Evolutionary conservation across 2,888 invertebrate genomes (phyloP), one percentile per base, ranked within the genome.

Genomic region (Pyrrhosoma nymphula): DNA sequence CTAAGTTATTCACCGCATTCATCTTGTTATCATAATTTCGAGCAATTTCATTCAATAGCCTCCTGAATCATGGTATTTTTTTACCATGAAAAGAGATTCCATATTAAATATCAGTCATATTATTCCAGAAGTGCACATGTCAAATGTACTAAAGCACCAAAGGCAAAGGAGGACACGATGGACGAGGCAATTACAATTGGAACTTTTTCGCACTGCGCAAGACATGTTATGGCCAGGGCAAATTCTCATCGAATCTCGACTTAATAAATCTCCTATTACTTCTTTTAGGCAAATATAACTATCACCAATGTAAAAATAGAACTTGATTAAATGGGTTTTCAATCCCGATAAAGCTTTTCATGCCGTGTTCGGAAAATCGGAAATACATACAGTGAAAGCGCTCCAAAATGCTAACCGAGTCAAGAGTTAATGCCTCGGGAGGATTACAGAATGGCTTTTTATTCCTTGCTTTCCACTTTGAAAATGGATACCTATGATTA

Each of bases 401-500:
- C 35, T 82, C 35, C 16, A 82, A 82, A 30, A 82, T 16, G n/a
- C 69, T 10, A 20, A 35, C 30, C 82, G 35, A 69, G 12, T 20
- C 60, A 60, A 82, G 82, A 82, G 82, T 16, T 18, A 35, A 82
- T 35, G 82, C 82, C 35, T 82, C 82, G 82, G 82, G 82, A 82
- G 82, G 82, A 82, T 82, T 82, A 82, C 16, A 10, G 8, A 82
- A 35, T 35, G 30, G 16, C 35, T 20, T n/a, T 69, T 69, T n/a
- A 69, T 26, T 12, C n/a, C 18, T 35, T 82, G 82, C 12, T 82
- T 35, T 18, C 82, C 82, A 35, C 69, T 69, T 69, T 69, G 82
- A 18, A 82, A 69, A 82, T 82, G 35, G 35, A 82, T 82, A 82
- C 35, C 82, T 16, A 35, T 35, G 82, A 35, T 35, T 35, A 12